Percentiles rank a stretch among this genome's conserved stretches.
Conservation (phyloP, 2,113 vertebrate genomes). For the Phocoena sinus region DNA sequence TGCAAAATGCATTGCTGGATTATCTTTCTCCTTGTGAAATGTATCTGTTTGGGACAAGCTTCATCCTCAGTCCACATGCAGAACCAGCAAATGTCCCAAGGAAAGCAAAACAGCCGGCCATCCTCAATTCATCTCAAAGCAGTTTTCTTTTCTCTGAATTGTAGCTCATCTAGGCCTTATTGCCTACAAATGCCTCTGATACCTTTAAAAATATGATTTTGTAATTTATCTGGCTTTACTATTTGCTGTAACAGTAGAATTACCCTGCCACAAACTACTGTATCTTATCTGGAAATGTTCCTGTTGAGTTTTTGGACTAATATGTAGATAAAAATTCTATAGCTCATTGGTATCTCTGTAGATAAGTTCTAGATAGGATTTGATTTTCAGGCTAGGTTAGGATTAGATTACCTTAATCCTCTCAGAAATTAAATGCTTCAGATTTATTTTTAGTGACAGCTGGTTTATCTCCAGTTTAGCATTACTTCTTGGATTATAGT, state of each 20-base stretch:
- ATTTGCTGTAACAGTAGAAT: too few species aligned
- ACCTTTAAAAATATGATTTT: too few species aligned
- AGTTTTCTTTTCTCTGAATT: not conserved
- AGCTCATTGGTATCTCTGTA: too few species aligned
- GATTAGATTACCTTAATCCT: too few species aligned
- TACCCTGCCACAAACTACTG: too few species aligned
- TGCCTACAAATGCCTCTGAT: too few species aligned
- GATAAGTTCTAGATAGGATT: too few species aligned
- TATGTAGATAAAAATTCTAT: too few species aligned
- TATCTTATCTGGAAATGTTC: too few species aligned
- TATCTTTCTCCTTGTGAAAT: not conserved
- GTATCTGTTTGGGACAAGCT: not conserved
- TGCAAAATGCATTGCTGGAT: not conserved
- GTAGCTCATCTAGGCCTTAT: not conserved
- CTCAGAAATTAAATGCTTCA: not conserved
- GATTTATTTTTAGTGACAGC: not conserved
- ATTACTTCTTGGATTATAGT: not conserved
- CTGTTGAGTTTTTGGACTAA: too few species aligned
- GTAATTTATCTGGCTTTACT: too few species aligned
- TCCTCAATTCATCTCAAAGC: not conserved
- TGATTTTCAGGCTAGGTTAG: too few species aligned
- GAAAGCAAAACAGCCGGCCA: not conserved
- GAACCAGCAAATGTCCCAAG: not conserved
- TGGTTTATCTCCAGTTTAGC: not conserved
- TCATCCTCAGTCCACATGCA: not conserved